phyloP scores from a whole-genome alignment of 2,113 vertebrate genomes.

The Grammomys dolichurus region DNA sequence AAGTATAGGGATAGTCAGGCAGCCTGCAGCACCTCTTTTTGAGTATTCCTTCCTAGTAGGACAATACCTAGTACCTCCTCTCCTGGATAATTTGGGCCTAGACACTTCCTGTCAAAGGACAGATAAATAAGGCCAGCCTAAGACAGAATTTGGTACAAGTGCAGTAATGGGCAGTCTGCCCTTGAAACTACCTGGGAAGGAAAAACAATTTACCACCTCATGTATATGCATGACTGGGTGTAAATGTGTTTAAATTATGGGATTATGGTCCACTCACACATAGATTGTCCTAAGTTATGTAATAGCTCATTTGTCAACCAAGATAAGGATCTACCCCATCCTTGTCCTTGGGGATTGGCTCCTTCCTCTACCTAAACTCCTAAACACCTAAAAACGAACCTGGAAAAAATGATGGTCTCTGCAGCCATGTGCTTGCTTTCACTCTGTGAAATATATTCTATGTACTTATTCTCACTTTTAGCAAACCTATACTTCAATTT shows the following conservation, averaged over 20 bases:
- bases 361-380: background rate
- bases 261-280: background rate
- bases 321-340: background rate
- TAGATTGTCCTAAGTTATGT: background rate
- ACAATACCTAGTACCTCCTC: background rate
- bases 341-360: background rate
- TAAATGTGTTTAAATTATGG: background rate
- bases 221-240: background rate
- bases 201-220: background rate
- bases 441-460: background rate
- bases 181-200: background rate
- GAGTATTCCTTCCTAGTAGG: background rate
- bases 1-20: background rate
- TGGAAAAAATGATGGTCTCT: background rate
- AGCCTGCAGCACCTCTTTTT: background rate
- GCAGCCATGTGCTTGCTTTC: background rate
- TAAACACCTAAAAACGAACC: background rate
- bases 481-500: background rate
- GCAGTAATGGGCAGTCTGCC: background rate
- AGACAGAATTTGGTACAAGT: background rate
- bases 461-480: background rate
- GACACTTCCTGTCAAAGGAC: background rate
- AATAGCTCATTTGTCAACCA: background rate
- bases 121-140: background rate
- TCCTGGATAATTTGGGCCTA: background rate